These are phyloP conservation scores for Drosophila elegans DNA, from an alignment of 1,140 invertebrate genomes.

Conservation along the genomic window DNA sequence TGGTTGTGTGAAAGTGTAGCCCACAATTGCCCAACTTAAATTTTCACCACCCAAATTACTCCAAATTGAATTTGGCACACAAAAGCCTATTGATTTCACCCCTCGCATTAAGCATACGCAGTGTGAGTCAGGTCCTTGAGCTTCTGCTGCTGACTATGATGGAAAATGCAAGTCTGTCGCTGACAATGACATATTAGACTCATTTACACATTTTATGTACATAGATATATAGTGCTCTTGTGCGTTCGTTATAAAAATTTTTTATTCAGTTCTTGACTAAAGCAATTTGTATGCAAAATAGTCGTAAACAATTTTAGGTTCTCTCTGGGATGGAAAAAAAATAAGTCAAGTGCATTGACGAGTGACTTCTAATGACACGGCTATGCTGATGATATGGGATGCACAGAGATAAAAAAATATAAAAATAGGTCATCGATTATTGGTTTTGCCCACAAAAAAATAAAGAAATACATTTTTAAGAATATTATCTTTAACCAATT, in stretches of 20 bases:
- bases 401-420: neutral
- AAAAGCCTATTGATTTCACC: slow-evolving; percentile 68
- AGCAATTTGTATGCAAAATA: slow-evolving; percentile 75
- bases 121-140: slow-evolving; percentile 25
- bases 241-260: slow-evolving; percentile 12
- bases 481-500: too few species aligned
- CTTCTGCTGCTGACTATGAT: slow-evolving; percentile 62
- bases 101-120: slow-evolving; percentile 57
- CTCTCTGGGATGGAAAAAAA: slow-evolving; percentile 33
- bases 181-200: slow-evolving; percentile 77
- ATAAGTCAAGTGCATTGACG: slow-evolving; percentile 77
- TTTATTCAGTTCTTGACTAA: slow-evolving; percentile 30
- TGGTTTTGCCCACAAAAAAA: too few species aligned
- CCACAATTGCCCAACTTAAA: slow-evolving; percentile 42
- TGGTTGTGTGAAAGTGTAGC: slow-evolving; percentile 50
- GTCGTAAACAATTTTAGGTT: slow-evolving; percentile 70
- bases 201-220: slow-evolving; percentile 66
- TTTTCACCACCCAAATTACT: slow-evolving; percentile 34
- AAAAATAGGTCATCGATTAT: neutral
- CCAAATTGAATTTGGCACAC: slow-evolving; percentile 42
- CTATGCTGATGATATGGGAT: slow-evolving; percentile 15
- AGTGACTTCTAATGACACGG: slow-evolving; percentile 53
- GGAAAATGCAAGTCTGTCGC: slow-evolving; percentile 60
- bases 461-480: too few species aligned
- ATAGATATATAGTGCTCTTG: slow-evolving; percentile 22